Conservation (phyloP, 2,888 invertebrate species). For the Diabrotica balteata region DNA sequence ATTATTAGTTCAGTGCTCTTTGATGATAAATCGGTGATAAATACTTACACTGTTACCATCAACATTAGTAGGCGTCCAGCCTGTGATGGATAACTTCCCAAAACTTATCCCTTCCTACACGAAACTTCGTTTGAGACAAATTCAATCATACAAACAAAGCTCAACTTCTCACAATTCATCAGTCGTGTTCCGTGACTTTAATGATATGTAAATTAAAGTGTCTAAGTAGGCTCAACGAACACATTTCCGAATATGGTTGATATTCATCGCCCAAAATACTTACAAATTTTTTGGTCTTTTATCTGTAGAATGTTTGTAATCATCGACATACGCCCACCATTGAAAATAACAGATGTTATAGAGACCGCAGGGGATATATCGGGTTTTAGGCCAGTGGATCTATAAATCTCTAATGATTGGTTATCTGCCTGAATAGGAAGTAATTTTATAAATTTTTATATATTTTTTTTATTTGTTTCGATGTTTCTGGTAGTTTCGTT, state of each 20-base stretch:
- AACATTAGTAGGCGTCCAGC: too few species aligned
- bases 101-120: background rate
- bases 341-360: slow-evolving; percentile 1
- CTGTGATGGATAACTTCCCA: too few species aligned
- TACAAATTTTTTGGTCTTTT: background rate
- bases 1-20: too few species aligned
- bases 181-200: slow-evolving; percentile 1
- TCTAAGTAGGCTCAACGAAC: background rate
- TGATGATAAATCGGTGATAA: too few species aligned
- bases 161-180: background rate
- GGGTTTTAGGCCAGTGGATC: slow-evolving; percentile 1
- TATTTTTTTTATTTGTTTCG: too few species aligned
- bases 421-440: too few species aligned
- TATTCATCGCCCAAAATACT: background rate
- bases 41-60: too few species aligned
- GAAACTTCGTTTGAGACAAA: background rate
- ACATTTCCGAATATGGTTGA: background rate
- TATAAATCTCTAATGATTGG: too few species aligned
- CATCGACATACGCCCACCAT: background rate
- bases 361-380: slow-evolving; percentile 4
- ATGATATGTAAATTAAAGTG: slow-evolving; percentile 8
- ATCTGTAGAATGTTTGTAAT: slow-evolving; percentile 1
- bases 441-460: too few species aligned
- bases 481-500: too few species aligned
- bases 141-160: background rate